Percentiles rank a stretch among this genome's conserved stretches.
Evolutionary conservation across 2,888 invertebrate species (phyloP).

Genomic region (Tipula lateralis): DNA sequence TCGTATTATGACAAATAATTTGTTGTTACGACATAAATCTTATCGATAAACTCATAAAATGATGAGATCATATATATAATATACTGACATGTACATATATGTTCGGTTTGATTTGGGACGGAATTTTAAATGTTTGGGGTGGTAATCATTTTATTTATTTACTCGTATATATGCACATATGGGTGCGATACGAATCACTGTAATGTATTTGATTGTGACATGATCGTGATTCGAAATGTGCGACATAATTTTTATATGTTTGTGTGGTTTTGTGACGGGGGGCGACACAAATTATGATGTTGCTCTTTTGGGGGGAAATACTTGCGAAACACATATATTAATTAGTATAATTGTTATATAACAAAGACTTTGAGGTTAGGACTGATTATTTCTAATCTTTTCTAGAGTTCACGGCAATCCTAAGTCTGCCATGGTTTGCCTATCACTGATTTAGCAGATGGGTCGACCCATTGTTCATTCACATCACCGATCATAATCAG

Average conservation of each 20-base stretch:
- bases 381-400: too few relatives aligned
- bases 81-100: background rate
- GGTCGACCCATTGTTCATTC: too few relatives aligned
- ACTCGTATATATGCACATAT: background rate
- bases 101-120: background rate
- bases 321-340: too few relatives aligned
- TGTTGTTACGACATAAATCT: background rate
- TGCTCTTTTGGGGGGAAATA: too few relatives aligned
- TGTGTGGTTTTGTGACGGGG: background rate
- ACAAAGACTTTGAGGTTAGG: too few relatives aligned
- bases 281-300: too few relatives aligned
- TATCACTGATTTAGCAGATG: too few relatives aligned
- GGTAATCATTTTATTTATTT: background rate
- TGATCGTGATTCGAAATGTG: background rate
- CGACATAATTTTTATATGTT: background rate
- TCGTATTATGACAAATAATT: background rate
- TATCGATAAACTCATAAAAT: background rate
- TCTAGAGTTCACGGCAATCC: too few relatives aligned
- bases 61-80: slow-evolving; percentile 24
- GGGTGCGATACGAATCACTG: background rate
- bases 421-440: too few relatives aligned
- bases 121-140: background rate
- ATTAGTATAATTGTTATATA: too few relatives aligned
- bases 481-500: too few relatives aligned
- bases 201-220: background rate